phyloP scores from a whole-genome alignment of 2,888 invertebrate species.

The Cryptus viduatorius region DNA sequence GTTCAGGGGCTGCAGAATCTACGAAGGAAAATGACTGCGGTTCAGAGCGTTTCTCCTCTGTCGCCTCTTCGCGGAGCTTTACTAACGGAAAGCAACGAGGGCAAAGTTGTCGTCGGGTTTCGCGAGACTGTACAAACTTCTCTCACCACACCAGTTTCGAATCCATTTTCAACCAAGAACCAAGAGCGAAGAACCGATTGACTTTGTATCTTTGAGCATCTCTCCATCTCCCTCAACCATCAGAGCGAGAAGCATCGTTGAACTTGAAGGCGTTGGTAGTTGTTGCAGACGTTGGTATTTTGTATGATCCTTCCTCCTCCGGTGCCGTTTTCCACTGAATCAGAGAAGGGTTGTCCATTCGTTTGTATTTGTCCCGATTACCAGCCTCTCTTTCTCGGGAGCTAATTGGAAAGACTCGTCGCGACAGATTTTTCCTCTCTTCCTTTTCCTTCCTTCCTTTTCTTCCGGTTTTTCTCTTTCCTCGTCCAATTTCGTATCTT shows the following conservation, averaged over 20 bases:
- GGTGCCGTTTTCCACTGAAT: slow-evolving; percentile 25
- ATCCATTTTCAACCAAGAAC: slow-evolving; percentile 12
- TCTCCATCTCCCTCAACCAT: slow-evolving; percentile 28
- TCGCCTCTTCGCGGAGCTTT: slow-evolving; percentile 22
- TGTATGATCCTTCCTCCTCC: slow-evolving; percentile 8
- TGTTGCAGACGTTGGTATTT: slow-evolving; percentile 16
- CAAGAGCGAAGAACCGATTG: slow-evolving; percentile 36
- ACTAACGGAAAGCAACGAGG: slow-evolving; percentile 59
- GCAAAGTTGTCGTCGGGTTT: slow-evolving; percentile 59
- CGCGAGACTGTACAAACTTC: slow-evolving; percentile 57
- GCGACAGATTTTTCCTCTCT: slow-evolving; percentile 65
- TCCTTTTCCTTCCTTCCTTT: slow-evolving; percentile 5
- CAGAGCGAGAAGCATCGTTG: slow-evolving; percentile 18
- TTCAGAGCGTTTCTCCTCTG: slow-evolving; percentile 37
- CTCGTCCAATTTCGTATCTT: slow-evolving; percentile 36
- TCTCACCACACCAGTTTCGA: slow-evolving; percentile 18
- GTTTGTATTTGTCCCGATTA: slow-evolving; percentile 71
- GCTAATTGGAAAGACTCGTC: slow-evolving; percentile 78
- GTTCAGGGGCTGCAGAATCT: slow-evolving; percentile 1
- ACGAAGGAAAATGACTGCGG: slow-evolving; percentile 50
- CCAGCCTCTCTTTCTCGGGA: slow-evolving; percentile 55
- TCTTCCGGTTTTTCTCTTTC: slow-evolving; percentile 14
- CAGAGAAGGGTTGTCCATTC: slow-evolving; percentile 15
- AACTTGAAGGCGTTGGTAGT: background rate
- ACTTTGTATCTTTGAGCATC: slow-evolving; percentile 39